Evolutionary conservation across 2,888 invertebrate species (phyloP).

Genomic region (Parapristionchus giblindavisi): DNA sequence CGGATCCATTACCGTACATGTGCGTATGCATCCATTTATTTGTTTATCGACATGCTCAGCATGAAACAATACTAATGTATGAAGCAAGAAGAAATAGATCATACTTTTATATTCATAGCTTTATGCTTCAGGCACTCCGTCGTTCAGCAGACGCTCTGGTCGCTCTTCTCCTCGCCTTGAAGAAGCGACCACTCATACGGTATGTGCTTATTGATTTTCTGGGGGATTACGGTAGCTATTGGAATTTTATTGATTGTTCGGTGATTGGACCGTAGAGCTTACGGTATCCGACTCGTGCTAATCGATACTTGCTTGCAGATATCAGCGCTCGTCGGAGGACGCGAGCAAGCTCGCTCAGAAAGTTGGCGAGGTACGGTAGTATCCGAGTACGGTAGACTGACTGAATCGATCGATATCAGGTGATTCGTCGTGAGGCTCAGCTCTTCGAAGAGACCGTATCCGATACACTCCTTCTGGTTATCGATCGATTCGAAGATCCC

Average conservation of each 20-base stretch:
- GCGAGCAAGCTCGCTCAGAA: constrained; percentile 63
- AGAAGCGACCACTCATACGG: constrained; percentile 80
- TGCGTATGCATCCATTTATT: neutral
- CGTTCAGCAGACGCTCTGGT: constrained; percentile 78
- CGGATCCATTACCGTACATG: constrained; percentile 5
- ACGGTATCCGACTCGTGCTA: neutral
- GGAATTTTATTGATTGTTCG: neutral
- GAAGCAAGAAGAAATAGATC: neutral
- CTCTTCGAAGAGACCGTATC: constrained; percentile 55
- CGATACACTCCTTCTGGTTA: constrained; percentile 81
- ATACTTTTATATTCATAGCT: no score
- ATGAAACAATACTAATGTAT: neutral
- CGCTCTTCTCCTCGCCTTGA: constrained; percentile 86
- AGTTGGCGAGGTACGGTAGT: constrained; percentile 38
- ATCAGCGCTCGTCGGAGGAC: constrained; percentile 55
- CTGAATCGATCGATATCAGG: constrained; percentile 38
- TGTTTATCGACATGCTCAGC: no score
- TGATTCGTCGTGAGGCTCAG: constrained; percentile 61
- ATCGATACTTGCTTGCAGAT: constrained; percentile 48
- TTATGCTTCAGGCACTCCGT: constrained; percentile 22
- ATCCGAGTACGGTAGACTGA: neutral
- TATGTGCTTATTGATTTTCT: constrained; percentile 25
- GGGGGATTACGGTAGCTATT: no score
- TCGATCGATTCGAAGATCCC: constrained; percentile 93
- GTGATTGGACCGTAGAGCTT: neutral